Evolutionary conservation across 2,797 vertebrate genomes (phyloP).

Genomic region (Diglossa cyanea): DNA sequence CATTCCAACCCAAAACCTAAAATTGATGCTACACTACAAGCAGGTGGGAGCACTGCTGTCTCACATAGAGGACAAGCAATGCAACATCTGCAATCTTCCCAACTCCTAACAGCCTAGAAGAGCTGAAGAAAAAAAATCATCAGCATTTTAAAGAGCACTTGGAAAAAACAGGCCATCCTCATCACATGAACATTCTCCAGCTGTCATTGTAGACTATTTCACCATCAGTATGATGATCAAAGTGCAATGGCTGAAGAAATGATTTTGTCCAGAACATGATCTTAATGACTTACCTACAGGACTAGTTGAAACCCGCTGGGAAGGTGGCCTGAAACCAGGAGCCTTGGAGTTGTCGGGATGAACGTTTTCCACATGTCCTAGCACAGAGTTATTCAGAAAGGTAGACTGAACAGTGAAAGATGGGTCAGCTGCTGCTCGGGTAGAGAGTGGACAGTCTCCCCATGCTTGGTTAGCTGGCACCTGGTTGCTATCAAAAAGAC

Average conservation of each 20-base stretch:
- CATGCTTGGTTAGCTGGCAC: conserved; percentile 94
- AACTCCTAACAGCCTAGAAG: not conserved
- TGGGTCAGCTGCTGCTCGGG: conserved; percentile 89
- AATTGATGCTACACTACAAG: not conserved
- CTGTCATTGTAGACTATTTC: not conserved
- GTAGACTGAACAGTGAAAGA: conserved; percentile 87
- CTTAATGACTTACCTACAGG: conserved; percentile 86
- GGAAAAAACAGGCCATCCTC: not conserved
- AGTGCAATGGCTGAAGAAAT: not conserved
- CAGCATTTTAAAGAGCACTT: not conserved
- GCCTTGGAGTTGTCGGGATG: conserved; percentile 95
- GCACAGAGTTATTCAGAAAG: conserved; percentile 85
- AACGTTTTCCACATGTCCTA: conserved; percentile 90
- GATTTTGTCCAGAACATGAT: not conserved
- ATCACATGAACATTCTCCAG: not conserved
- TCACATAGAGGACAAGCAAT: not conserved
- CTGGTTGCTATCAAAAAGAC: conserved; percentile 94
- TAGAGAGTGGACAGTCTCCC: conserved; percentile 90
- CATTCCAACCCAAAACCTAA: not conserved
- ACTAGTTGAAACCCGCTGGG: conserved; percentile 92
- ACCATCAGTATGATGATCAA: not conserved
- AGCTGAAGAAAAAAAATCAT: not conserved
- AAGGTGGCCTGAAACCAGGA: conserved; percentile 91
- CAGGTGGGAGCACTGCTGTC: not conserved
- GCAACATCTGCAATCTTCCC: not conserved